Evolutionary conservation across 2,797 vertebrate species (phyloP).

Genomic region (Pipistrellus kuhlii): DNA sequence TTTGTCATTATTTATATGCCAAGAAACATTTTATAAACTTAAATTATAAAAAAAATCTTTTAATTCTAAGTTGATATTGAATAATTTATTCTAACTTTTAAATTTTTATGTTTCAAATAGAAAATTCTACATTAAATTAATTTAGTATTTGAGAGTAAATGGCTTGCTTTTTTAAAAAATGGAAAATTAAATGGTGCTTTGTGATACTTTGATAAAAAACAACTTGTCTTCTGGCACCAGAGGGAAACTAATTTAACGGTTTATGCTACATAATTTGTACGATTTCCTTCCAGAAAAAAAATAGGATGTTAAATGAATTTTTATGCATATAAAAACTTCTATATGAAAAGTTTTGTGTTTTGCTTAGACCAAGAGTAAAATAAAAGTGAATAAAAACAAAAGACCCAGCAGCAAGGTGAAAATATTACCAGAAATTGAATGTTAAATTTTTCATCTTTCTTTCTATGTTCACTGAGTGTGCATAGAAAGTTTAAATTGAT

Average conservation of each 20-base stretch:
- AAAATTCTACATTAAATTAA: conserved; percentile 15
- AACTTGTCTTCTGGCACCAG: not conserved
- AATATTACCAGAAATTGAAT: not conserved
- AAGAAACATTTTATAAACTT: conserved; percentile 25
- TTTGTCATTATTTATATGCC: not conserved
- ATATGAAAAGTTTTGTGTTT: not conserved
- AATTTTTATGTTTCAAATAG: not conserved
- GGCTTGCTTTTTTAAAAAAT: not conserved
- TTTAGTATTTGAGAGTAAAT: not conserved
- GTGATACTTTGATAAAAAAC: not conserved
- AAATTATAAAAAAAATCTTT: not conserved
- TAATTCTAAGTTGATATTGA: conserved; percentile 6
- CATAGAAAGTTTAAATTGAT: not conserved
- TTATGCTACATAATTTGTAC: not conserved
- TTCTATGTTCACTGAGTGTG: not conserved
- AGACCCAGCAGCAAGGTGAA: not conserved
- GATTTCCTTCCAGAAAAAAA: not conserved
- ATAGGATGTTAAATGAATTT: not conserved
- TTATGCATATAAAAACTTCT: not conserved
- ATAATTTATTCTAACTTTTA: conserved; percentile 29
- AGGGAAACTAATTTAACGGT: not conserved
- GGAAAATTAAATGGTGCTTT: not conserved
- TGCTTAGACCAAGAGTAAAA: not conserved
- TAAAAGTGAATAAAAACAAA: not conserved
- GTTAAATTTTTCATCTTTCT: not conserved